These are phyloP conservation scores for Diabrotica balteata DNA, from an alignment of 2,888 invertebrate species.

Conservation along the genomic window DNA sequence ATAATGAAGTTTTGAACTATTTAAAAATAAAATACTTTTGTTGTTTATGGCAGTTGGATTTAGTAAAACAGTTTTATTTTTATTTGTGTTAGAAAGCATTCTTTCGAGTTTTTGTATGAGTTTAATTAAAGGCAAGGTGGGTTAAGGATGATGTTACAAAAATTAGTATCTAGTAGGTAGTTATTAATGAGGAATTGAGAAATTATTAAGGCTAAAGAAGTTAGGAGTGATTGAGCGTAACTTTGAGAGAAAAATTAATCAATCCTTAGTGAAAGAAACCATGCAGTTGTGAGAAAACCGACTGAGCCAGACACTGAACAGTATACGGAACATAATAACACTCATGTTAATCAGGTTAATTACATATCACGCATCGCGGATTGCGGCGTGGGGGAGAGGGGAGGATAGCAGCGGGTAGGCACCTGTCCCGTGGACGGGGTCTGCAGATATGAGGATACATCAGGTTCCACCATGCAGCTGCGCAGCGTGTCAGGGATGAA, in stretches of 20 bases:
- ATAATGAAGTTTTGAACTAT: too few relatives aligned
- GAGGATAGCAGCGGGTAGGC: slow-evolving; percentile 67
- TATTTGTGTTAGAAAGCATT: too few relatives aligned
- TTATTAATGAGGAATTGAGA: too few relatives aligned
- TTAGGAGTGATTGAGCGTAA: too few relatives aligned
- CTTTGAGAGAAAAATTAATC: slow-evolving; percentile 5
- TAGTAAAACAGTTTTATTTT: too few relatives aligned
- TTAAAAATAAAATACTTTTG: too few relatives aligned
- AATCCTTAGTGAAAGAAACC: slow-evolving; percentile 18
- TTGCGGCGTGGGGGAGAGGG: slow-evolving; percentile 59
- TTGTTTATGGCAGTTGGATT: too few relatives aligned
- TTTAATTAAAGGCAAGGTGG: too few relatives aligned
- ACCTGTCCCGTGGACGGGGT: slow-evolving; percentile 96
- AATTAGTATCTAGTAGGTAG: too few relatives aligned
- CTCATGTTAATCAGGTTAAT: slow-evolving; percentile 64
- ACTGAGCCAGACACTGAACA: slow-evolving; percentile 44
- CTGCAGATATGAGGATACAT: slow-evolving; percentile 93
- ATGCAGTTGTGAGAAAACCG: slow-evolving; percentile 30
- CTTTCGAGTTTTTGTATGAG: too few relatives aligned
- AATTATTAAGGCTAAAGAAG: too few relatives aligned
- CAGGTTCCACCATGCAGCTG: slow-evolving; percentile 95
- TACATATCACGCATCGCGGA: slow-evolving; percentile 62
- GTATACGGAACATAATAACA: slow-evolving; percentile 58
- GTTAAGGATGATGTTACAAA: too few relatives aligned
- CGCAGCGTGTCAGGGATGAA: slow-evolving; percentile 92